These are phyloP conservation scores for Meleagris gallopavo DNA, from an alignment of 2,113 vertebrate species.

Conservation along the genomic window DNA sequence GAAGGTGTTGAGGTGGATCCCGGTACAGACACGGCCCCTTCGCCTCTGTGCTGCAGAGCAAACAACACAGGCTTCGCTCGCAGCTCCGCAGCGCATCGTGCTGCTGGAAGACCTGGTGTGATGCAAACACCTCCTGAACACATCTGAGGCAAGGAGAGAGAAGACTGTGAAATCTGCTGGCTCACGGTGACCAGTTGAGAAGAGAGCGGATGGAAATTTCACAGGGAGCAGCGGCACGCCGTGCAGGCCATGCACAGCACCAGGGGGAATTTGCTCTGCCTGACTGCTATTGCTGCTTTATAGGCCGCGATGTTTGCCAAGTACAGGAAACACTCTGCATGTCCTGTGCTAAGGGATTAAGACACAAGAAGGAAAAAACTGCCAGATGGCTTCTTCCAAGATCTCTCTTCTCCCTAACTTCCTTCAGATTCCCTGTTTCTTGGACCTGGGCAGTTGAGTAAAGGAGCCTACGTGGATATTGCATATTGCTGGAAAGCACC, in stretches of 20 bases:
- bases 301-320: background rate
- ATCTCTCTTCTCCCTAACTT: background rate
- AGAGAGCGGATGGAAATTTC: conserved; percentile 8
- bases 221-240: background rate
- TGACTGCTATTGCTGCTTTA: conserved; percentile 20
- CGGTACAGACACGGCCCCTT: background rate
- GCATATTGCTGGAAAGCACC: background rate
- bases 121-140: background rate
- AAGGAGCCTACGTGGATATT: background rate
- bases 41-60: background rate
- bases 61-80: background rate
- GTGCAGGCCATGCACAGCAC: conserved; percentile 10
- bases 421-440: background rate
- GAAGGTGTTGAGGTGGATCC: background rate
- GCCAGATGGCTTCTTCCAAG: background rate
- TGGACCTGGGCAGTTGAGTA: background rate
- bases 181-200: background rate
- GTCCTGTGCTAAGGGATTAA: conserved; percentile 10
- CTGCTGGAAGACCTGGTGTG: background rate
- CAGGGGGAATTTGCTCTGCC: conserved; percentile 4
- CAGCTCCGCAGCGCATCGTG: background rate
- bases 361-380: conserved; percentile 17
- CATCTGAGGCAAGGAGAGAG: background rate
- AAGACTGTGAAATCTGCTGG: background rate
- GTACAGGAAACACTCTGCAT: background rate